Conservation (phyloP, 2,113 vertebrate genomes). For the Pituophis catenifer region DNA sequence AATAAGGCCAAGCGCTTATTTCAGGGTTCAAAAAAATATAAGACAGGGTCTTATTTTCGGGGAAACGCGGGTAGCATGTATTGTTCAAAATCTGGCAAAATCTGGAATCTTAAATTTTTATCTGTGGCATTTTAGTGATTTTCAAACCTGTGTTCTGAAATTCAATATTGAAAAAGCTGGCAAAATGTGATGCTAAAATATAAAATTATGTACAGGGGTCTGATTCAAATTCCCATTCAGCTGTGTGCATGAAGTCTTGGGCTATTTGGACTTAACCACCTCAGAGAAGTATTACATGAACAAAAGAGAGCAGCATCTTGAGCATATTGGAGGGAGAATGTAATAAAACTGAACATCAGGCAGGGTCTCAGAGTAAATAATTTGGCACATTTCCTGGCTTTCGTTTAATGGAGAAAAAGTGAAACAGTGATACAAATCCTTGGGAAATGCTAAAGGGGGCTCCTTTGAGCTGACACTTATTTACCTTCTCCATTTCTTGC, state of each 20-base stretch:
- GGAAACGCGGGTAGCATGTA: too few species aligned
- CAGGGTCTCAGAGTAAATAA: not conserved
- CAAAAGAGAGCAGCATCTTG: not conserved
- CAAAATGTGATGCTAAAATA: not conserved
- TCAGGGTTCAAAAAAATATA: too few species aligned
- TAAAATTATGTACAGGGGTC: not conserved
- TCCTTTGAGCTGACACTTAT: slow-evolving; percentile 12
- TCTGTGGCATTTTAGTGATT: not conserved
- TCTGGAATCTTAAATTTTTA: not conserved
- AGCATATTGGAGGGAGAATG: not conserved
- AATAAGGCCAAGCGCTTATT: too few species aligned
- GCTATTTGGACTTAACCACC: not conserved
- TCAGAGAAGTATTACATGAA: not conserved
- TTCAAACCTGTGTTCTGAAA: not conserved
- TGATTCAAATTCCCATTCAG: not conserved
- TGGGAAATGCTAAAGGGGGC: not conserved
- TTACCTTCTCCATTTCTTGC: slow-evolving; percentile 94
- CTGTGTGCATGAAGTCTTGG: not conserved
- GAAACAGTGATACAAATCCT: not conserved
- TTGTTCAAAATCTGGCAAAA: not conserved
- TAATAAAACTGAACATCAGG: not conserved
- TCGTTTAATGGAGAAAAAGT: not conserved
- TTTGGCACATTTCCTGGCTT: not conserved
- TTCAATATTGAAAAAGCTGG: not conserved
- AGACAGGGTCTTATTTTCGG: too few species aligned